Evolutionary conservation across 2,113 vertebrate genomes (phyloP), one percentile per base, ranked within the genome.

Genomic region (Nycticryphes semicollaris): DNA sequence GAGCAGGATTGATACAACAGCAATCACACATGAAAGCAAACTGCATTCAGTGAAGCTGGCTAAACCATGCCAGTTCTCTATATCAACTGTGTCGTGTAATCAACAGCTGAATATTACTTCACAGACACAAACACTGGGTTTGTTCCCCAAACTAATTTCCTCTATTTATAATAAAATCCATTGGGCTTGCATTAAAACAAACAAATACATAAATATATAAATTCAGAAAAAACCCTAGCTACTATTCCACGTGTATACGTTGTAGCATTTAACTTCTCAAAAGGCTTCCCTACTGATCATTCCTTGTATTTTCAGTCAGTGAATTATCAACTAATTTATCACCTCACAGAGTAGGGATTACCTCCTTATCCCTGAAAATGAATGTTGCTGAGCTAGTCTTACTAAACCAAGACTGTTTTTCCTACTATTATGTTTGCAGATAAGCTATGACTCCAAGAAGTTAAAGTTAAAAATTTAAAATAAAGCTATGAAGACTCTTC

Each of bases 271-370:
- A 69, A 13, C n/a, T 80, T 87, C 83, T 76, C 41, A 66, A 41
- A 87, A 87, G 24, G 28, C 39, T 79, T 93, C 83, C 66, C 54
- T 70, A 47, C 63, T 43, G 27, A 51, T 83, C 45, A 59, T 83
- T 90, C 72, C 72, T 93, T 95, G 63, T 69, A 83, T 80, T 91
- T 88, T 48, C 68, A 90, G 92, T 43, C 78, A 86, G 92, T 96
- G 93, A 97, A 97, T 96, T 96, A 96, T 96, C 96, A 96, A 97
- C 93, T 83, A 92, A 86, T 95, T 95, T 96, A 96, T 96, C 72
- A 88, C 68, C 30, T 86, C 75, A 80, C 54, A 62, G 76, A 90
- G 54, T 60, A 87, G 51, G 75, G 72, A 96, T 96, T 95, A 95
- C 87, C 80, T 86, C 79, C 92, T 94, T 96, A 92, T 88, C 92